Conservation (phyloP, 1,140 invertebrate genomes). For the Ostrea denselamellosa region DNA sequence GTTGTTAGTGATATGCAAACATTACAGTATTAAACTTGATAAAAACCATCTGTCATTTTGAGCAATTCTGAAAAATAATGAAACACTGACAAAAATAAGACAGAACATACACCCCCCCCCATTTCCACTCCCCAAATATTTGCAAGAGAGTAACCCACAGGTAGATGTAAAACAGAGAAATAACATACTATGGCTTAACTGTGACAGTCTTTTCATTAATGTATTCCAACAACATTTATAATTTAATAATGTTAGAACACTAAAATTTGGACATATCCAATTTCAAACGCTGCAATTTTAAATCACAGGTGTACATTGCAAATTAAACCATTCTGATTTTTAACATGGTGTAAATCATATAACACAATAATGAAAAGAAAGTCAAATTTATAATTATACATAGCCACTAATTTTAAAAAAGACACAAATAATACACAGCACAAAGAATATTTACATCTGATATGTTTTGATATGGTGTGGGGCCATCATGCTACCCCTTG, state of each 20-base stretch:
- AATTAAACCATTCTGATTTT: neutral
- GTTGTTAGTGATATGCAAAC: too few relatives aligned
- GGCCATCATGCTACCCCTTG: conserved; percentile 17
- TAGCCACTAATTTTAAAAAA: neutral
- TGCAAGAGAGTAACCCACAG: too few relatives aligned
- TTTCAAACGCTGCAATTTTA: neutral
- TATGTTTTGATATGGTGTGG: conserved; percentile 33
- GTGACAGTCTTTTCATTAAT: neutral
- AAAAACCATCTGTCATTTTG: too few relatives aligned
- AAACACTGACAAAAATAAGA: too few relatives aligned
- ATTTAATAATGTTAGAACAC: neutral
- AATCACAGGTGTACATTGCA: neutral
- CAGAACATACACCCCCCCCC: too few relatives aligned
- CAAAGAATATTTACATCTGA: conserved; percentile 30
- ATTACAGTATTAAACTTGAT: too few relatives aligned
- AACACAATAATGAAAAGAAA: conserved; percentile 7
- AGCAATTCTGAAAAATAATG: too few relatives aligned
- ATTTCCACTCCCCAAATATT: too few relatives aligned
- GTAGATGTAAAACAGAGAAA: too few relatives aligned
- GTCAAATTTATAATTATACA: neutral
- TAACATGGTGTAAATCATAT: neutral
- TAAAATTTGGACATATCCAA: neutral
- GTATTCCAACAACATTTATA: neutral
- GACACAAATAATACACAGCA: neutral
- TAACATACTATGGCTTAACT: neutral